Conservation (phyloP, 2,888 invertebrate genomes). For the Lasioglossum morio region DNA sequence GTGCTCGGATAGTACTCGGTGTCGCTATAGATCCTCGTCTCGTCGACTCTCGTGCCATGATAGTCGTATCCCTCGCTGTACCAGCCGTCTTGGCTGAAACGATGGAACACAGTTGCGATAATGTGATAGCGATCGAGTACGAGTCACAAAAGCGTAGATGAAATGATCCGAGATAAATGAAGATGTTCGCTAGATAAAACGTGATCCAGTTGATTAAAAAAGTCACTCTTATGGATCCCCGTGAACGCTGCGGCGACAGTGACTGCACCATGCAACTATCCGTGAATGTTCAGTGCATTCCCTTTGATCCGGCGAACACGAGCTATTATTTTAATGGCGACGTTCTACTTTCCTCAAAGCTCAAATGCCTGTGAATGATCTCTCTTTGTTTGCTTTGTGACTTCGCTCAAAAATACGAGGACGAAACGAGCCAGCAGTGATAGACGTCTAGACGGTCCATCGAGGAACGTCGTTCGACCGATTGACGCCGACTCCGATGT, state of each 20-base stretch:
- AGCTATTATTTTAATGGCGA: constrained; percentile 8
- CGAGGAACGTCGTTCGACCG: neutral
- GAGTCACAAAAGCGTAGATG: constrained; percentile 47
- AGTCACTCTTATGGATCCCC: constrained; percentile 26
- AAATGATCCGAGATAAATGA: constrained; percentile 53
- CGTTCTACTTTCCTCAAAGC: neutral
- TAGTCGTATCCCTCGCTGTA: constrained; percentile 86
- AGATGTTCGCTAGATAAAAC: constrained; percentile 19
- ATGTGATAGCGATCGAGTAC: neutral
- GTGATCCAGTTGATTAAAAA: constrained; percentile 25
- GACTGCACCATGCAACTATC: constrained; percentile 68
- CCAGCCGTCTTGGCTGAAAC: constrained; percentile 87
- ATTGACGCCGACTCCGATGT: neutral
- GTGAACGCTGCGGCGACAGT: constrained; percentile 30
- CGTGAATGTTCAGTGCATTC: constrained; percentile 51
- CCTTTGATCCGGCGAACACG: constrained; percentile 5
- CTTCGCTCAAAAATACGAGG: neutral
- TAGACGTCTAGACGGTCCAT: neutral
- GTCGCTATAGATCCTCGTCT: constrained; percentile 84
- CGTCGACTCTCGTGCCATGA: constrained; percentile 84
- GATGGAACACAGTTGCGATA: constrained; percentile 58
- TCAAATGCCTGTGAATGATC: constrained; percentile 8
- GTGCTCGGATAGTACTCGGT: constrained; percentile 84
- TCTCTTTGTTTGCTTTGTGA: neutral
- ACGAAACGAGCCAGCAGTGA: neutral